Conservation (phyloP, 1,140 invertebrate genomes). For the Augochlora pura region DNA sequence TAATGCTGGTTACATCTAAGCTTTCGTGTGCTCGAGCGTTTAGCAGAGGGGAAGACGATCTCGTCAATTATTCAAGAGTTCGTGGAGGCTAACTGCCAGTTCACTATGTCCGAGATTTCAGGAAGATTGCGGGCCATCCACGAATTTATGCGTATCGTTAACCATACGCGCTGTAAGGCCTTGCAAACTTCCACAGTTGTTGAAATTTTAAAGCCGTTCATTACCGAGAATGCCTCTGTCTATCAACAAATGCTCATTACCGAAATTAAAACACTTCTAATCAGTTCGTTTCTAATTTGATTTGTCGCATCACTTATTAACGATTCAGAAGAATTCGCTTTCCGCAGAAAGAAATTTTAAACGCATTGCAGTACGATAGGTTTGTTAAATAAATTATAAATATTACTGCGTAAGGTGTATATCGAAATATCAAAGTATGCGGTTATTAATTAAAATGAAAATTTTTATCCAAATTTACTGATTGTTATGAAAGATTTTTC, state of each 20-base stretch:
- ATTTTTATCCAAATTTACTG: background rate
- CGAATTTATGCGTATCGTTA: constrained; percentile 72
- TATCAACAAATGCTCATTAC: background rate
- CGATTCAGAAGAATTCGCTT: background rate
- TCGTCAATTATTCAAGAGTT: constrained; percentile 79
- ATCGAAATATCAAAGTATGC: background rate
- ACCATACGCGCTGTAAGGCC: constrained; percentile 27
- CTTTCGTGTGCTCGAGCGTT: constrained; percentile 38
- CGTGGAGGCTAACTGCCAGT: constrained; percentile 76
- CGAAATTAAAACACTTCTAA: too few species aligned
- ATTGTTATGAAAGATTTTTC: too few species aligned
- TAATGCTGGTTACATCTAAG: constrained; percentile 27
- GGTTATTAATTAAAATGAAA: background rate
- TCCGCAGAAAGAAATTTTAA: background rate
- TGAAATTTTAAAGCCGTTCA: constrained; percentile 27
- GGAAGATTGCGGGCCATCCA: constrained; percentile 75
- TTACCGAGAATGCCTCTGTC: background rate
- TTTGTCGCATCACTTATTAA: background rate
- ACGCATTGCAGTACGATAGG: too few species aligned
- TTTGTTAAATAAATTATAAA: too few species aligned
- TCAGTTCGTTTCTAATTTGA: background rate
- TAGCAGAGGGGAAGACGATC: constrained; percentile 62
- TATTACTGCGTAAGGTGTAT: background rate
- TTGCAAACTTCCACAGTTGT: constrained; percentile 30
- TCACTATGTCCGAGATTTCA: constrained; percentile 76